Evolutionary conservation across 1,140 invertebrate genomes (phyloP).

Genomic region (Bactericera cockerelli): DNA sequence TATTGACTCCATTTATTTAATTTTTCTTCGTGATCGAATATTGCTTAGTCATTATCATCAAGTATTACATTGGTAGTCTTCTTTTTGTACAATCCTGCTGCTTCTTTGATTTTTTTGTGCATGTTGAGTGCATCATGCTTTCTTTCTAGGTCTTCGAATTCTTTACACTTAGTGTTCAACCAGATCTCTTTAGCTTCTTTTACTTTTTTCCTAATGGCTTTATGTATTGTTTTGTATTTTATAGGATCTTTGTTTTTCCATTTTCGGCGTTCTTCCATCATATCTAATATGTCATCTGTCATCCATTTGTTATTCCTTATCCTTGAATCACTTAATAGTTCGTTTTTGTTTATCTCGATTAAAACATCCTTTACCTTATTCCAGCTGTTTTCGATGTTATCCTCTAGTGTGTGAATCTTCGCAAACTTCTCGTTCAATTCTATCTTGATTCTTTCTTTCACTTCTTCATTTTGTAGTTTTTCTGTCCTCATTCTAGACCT

Average conservation of each 20-base stretch:
- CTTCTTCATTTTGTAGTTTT: not conserved
- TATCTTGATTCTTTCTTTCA: not conserved
- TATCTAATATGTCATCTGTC: conserved; percentile 21
- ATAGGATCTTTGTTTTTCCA: conserved; percentile 13
- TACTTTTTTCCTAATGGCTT: not conserved
- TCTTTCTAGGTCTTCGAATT: too few relatives aligned
- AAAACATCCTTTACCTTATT: conserved; percentile 8
- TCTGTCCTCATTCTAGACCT: not conserved
- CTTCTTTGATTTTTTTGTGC: conserved; percentile 18
- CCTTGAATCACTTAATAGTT: not conserved
- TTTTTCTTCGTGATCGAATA: too few relatives aligned
- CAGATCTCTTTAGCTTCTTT: conserved; percentile 11
- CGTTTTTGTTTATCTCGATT: not conserved
- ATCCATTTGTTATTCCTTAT: conserved; percentile 19
- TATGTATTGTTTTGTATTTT: conserved; percentile 13
- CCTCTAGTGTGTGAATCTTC: conserved; percentile 14
- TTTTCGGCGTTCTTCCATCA: conserved; percentile 22
- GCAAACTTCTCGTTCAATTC: conserved; percentile 9
- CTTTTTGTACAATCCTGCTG: too few relatives aligned
- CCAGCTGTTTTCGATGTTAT: conserved; percentile 7
- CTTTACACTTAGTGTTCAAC: too few relatives aligned
- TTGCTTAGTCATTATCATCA: too few relatives aligned
- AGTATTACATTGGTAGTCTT: too few relatives aligned
- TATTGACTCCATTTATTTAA: too few relatives aligned
- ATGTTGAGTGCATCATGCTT: conserved; percentile 16